Percentiles rank a stretch among this genome's conserved stretches.
phyloP scores from a whole-genome alignment of 2,797 vertebrate genomes.

The Pogonophryne albipinna region DNA sequence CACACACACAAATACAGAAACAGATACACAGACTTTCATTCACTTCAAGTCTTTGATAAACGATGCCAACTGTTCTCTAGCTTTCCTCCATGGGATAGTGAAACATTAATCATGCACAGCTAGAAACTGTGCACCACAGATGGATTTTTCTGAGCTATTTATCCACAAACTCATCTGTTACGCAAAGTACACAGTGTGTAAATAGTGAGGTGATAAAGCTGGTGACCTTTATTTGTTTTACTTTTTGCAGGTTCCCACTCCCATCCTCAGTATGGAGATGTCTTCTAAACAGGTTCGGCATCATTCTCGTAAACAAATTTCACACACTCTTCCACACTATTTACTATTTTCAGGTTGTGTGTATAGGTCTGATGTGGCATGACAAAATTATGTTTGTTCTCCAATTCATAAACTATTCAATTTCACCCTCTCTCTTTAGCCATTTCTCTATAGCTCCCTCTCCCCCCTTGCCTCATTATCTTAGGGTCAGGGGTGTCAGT shows the following conservation, averaged over 20 bases:
- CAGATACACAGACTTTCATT: not conserved
- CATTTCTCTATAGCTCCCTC: conserved; percentile 23
- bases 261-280: conserved; percentile 92
- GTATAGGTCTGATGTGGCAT: conserved; percentile 17
- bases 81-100: conserved; percentile 5
- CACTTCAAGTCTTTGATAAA: not conserved
- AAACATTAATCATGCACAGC: conserved; percentile 27
- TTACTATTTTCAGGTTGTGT: not conserved
- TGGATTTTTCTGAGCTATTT: conserved; percentile 3
- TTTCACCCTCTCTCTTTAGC: conserved; percentile 30
- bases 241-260: conserved; percentile 87
- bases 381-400: not conserved
- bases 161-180: conserved; percentile 10
- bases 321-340: not conserved
- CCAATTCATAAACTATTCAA: conserved; percentile 23
- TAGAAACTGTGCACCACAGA: not conserved
- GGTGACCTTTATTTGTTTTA: conserved; percentile 20
- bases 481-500: conserved; percentile 75
- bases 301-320: conserved; percentile 1
- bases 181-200: not conserved
- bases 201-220: conserved; percentile 1
- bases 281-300: conserved; percentile 95
- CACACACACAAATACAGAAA: conserved; percentile 22
- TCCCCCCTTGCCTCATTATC: conserved; percentile 67
- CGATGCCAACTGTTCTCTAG: conserved; percentile 1